A percentile compares a stretch with the other conserved stretches of the same genome.
Conservation (phyloP, 2,113 vertebrate genomes). For the Menura novaehollandiae region DNA sequence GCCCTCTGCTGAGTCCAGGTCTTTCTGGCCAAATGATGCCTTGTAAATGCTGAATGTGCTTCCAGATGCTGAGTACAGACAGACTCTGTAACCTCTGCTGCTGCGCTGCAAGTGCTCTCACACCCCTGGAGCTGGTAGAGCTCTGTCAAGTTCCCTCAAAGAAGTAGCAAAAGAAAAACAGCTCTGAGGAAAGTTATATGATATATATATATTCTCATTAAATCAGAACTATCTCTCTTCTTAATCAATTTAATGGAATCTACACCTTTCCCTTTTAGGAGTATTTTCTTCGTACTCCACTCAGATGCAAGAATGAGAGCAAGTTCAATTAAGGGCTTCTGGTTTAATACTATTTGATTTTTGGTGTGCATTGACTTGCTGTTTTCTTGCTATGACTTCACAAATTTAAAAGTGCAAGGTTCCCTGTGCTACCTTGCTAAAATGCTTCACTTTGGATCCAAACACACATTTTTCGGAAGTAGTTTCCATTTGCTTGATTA, state of each 20-base stretch:
- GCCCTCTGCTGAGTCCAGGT: neutral
- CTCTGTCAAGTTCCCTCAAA: neutral
- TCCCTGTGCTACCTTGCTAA: neutral
- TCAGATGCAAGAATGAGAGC: neutral
- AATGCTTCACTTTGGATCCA: neutral
- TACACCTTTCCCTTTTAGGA: neutral
- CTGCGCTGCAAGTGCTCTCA: fast-evolving
- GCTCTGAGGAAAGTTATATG: neutral
- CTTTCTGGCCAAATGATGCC: neutral
- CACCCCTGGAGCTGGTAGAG: neutral
- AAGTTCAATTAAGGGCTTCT: neutral
- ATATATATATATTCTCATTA: neutral
- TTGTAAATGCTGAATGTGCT: neutral
- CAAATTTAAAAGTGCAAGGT: neutral
- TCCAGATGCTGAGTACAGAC: neutral
- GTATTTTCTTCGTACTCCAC: neutral
- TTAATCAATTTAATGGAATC: neutral
- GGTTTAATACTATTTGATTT: neutral
- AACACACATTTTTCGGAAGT: neutral
- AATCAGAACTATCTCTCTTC: neutral
- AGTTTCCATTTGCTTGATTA: neutral
- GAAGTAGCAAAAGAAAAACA: neutral
- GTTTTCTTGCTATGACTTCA: neutral
- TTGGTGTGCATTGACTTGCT: neutral
- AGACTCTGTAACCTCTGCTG: neutral